Evolutionary conservation across 2,888 invertebrate genomes (phyloP).

Genomic region (Acronicta aceris): DNA sequence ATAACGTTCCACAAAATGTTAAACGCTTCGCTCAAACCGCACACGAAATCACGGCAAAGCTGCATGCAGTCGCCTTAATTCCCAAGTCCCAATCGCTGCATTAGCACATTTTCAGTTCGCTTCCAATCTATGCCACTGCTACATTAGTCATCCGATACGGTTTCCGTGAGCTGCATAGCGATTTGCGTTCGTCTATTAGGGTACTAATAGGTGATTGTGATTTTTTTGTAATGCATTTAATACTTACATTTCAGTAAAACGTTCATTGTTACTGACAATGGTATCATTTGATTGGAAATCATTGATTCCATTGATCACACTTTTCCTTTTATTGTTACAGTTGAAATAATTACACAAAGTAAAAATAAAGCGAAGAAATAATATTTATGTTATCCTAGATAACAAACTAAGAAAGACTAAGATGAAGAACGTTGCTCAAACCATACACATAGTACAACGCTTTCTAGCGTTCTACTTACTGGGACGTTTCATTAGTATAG

Average conservation of each 20-base stretch:
- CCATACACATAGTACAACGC: constrained; percentile 7
- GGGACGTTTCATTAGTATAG: constrained; percentile 43
- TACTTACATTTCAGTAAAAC: not conserved
- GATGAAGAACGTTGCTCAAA: not conserved
- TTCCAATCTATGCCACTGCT: constrained; percentile 26
- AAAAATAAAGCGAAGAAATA: not conserved
- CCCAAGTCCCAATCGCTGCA: constrained; percentile 39
- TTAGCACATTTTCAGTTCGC: constrained; percentile 53
- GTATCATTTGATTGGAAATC: not conserved
- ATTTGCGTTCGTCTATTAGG: constrained; percentile 16
- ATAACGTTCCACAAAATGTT: not conserved
- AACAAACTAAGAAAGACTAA: not conserved
- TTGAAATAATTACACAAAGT: too few species aligned
- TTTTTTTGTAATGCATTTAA: constrained; percentile 17
- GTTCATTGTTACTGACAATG: not conserved
- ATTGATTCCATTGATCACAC: constrained; percentile 3
- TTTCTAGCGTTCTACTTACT: too few species aligned
- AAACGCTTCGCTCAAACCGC: constrained; percentile 9
- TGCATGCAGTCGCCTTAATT: constrained; percentile 28
- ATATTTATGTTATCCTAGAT: not conserved
- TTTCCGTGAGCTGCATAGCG: constrained; percentile 18
- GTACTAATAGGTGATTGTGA: constrained; percentile 36
- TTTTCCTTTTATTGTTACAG: not conserved
- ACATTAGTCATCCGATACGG: constrained; percentile 36
- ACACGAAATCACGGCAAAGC: constrained; percentile 21